Evolutionary conservation across 2,113 vertebrate species (phyloP), one percentile per base, ranked within the genome.

Genomic region (Verasper variegatus): DNA sequence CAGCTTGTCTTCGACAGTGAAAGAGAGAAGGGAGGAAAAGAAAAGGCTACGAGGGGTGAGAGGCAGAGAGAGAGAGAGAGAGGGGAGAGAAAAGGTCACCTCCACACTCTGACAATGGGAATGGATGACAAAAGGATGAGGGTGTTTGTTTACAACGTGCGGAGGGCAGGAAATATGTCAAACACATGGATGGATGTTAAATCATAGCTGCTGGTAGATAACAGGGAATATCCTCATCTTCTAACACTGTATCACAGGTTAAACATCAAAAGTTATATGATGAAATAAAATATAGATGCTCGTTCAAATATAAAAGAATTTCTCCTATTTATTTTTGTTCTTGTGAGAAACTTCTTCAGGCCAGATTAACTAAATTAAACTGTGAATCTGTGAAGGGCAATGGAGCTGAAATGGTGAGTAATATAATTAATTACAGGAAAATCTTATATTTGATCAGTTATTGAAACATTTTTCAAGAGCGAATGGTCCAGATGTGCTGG

Each of bases 1-100:
- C 93, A 95, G 94, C 93, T 94, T 94, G 94, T 84, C 80, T 61
- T 68, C 92, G 89, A 76, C 85, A 58, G 75, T 91, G 91, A 93
- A 92, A 88, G 76, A 84, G 90, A 89, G 92, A 89, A 80, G 86
- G 82, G 82, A 77, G 23, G 84, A 79, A 63, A 78, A 63, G 76
- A 82, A 82, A 84, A 81, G 75, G 60, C 58, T 21, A 1, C 3
- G 71, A 69, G 49, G 71, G 68, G 71, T 18, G 62, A 61, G 77
- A 76, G 72, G 18, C n/a, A 55, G 27, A 59, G 63, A 64, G 40
- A 64, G 37, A 81, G 26, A 74, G 80, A 71, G 69, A 60, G 76
- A 83, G 85, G 67, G 68, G 78, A 83, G 85, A 88, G 85, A 68
- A 84, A 78, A 92, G 93, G 91, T 93, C 93, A 94, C 80, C 87